Base-by-base conservation (phyloP, 2,113 vertebrate species). In the Antechinus flavipes region DNA sequence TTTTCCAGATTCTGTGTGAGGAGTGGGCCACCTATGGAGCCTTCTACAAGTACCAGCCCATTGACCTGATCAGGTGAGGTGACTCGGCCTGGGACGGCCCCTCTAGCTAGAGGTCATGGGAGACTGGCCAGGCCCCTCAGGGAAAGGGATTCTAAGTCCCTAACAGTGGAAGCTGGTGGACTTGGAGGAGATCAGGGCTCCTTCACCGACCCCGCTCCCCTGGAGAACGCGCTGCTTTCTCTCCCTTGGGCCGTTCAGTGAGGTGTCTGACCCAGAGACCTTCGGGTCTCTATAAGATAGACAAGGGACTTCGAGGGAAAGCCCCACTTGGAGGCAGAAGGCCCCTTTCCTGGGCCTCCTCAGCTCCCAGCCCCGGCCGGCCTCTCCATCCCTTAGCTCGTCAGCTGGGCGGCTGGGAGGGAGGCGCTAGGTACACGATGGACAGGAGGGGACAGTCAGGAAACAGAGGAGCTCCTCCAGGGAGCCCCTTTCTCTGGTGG, bases 21-120 rank as follows among this genome's bases (percentile, higher is more conserved):
- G 99, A 99, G 94, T 99, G 99, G 99, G 99, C 99, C 0, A 99
- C 99, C 98, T 99, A 99, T 0, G 99, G 99, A 0, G 99, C 99
- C 96, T 99, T 99, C 98, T 99, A 99, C 94, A 99, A 99, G 93
- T 99, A 99, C 96, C 99, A 99, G 97, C 99, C 99, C 0, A 99
- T 99, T 35, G 99, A 99, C 97, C 98, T 99, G 93, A 99, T 99
- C 98, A 99, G 99, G 99, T 99, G 97, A 98, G 99, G 93, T 47
- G 56, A 90, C 2, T 8, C 0, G 22, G 0, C 0, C 1, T 46
- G 11, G 2, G 3, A 25, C 27, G 0, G 90, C 46, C 46, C 5
- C 94, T 46, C 35, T 30, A 0, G 92, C 14, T 55, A 10, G 8
- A 42, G 26, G 54, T 53, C 54, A 12, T 2, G 42, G 89, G 76